Percentiles rank a stretch among this genome's conserved stretches.
Conservation (phyloP, 2,888 invertebrate species). For the Anthophora plumipes region DNA sequence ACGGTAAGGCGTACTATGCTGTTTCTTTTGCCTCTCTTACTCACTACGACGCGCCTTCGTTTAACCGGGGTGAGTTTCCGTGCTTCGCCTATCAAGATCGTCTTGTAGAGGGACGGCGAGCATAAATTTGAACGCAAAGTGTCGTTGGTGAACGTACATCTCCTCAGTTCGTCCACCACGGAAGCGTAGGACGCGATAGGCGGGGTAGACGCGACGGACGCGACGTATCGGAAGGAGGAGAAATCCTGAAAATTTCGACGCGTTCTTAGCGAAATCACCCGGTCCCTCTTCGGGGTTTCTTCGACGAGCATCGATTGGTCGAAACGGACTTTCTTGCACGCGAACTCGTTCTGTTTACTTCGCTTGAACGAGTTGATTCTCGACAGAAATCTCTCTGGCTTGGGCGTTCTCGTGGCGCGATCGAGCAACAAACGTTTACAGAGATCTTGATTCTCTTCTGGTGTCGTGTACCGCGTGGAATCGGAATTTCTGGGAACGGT, state of each 20-base stretch:
- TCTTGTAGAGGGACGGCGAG: slow-evolving; percentile 21
- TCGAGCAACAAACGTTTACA: slow-evolving; percentile 64
- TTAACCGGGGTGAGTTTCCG: slow-evolving; percentile 66
- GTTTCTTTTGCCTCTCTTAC: slow-evolving; percentile 71
- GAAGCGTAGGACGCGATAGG: not conserved
- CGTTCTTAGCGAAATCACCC: slow-evolving; percentile 1
- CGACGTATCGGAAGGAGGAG: not conserved
- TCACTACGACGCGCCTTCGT: slow-evolving; percentile 66
- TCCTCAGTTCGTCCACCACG: slow-evolving; percentile 48
- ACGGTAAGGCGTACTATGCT: slow-evolving; percentile 73
- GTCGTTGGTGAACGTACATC: not conserved
- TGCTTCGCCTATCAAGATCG: slow-evolving; percentile 58
- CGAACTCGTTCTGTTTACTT: slow-evolving; percentile 19
- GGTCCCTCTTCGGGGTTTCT: slow-evolving; percentile 62
- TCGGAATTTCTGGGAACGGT: not conserved
- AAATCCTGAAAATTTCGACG: slow-evolving; percentile 10
- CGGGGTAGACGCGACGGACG: not conserved
- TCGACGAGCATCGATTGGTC: slow-evolving; percentile 41
- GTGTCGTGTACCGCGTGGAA: slow-evolving; percentile 56
- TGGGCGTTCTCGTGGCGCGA: slow-evolving; percentile 68
- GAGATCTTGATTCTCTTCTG: slow-evolving; percentile 69
- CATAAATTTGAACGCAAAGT: not conserved
- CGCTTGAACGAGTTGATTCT: slow-evolving; percentile 64
- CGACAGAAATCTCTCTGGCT: slow-evolving; percentile 51
- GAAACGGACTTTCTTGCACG: slow-evolving; percentile 20